Percentiles rank a stretch among this genome's conserved stretches.
Evolutionary conservation across 2,888 invertebrate genomes (phyloP).

Genomic region (Chymomyza caudatula): DNA sequence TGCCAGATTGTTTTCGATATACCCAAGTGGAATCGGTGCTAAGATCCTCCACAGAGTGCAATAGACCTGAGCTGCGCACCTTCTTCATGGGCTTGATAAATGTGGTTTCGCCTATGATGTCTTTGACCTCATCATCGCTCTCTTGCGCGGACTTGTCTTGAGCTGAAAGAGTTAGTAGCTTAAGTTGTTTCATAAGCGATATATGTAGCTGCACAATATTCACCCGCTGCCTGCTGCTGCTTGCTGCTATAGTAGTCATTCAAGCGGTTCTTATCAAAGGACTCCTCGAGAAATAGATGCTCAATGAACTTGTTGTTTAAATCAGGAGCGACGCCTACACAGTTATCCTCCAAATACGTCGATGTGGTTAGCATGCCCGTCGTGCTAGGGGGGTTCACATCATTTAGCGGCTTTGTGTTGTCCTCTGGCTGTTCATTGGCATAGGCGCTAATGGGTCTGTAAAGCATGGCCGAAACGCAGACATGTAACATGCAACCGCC

Average conservation of each 20-base stretch:
- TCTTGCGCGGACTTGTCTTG: slow-evolving; percentile 73
- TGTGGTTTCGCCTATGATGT: slow-evolving; percentile 80
- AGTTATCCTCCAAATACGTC: slow-evolving; percentile 77
- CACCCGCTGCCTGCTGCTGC: slow-evolving; percentile 27
- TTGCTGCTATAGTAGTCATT: slow-evolving; percentile 76
- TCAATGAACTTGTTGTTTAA: slow-evolving; percentile 77
- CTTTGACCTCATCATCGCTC: slow-evolving; percentile 80
- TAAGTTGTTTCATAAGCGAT: background rate
- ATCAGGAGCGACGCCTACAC: slow-evolving; percentile 67
- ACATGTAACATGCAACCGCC: slow-evolving; percentile 88
- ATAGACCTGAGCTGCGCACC: slow-evolving; percentile 84
- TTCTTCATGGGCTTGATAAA: slow-evolving; percentile 81
- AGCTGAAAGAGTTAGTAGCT: slow-evolving; percentile 31
- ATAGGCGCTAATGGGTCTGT: slow-evolving; percentile 80
- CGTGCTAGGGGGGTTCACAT: slow-evolving; percentile 73
- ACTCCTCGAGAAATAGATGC: slow-evolving; percentile 77
- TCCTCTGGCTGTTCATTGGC: slow-evolving; percentile 50
- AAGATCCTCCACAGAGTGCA: slow-evolving; percentile 86
- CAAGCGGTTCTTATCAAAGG: slow-evolving; percentile 73
- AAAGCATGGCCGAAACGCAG: slow-evolving; percentile 85
- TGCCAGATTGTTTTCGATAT: slow-evolving; percentile 80
- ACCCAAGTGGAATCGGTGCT: slow-evolving; percentile 88
- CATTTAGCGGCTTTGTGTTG: slow-evolving; percentile 67
- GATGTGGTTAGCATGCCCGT: slow-evolving; percentile 76
- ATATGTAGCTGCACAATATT: background rate